Evolutionary conservation across 2,888 invertebrate genomes (phyloP), one percentile per base, ranked within the genome.

Genomic region (Harpagoxenus sublaevis): DNA sequence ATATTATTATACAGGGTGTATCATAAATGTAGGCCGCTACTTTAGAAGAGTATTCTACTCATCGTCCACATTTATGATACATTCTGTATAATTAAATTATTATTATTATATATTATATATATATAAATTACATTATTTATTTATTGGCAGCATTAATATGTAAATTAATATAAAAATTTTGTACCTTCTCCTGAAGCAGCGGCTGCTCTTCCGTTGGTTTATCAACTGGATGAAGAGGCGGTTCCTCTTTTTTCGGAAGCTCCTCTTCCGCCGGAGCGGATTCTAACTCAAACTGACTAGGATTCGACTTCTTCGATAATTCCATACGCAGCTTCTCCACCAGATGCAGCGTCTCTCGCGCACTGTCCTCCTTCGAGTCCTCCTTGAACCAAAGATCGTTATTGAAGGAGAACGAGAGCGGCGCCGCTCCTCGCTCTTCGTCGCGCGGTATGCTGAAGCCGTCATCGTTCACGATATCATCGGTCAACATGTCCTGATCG

Each of bases 261-360:
- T 93, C 92, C n/a, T 95, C 95, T 68, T 92, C 93, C 18, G 94
- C 88, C 63, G 93, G 93, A 71, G 93, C 90, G 74, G 95, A 95
- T 75, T 96, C 96, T 84, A 95, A 94, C 83, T 95, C 95, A 28
- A 95, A 92, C 89, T 96, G 96, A 82, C 96, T 96, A 57, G 96
- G 93, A 78, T 95, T 96, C 28, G 97, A 96, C 94, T 97, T 97
- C 93, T 97, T 97, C 51, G 96, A 96, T 91, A 97, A 95, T 92
- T 97, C 97, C 96, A 97, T 96, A 71, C 98, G 96, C 28, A 98
- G 95, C 92, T 98, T 98, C 93, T 98, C 98, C 5, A 98, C 97
- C 45, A 98, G 96, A 95, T 98, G 97, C 85, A 98, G 95, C 0
- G 98, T 98, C 94, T 98, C 98, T 87, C 97, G 96, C 0, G 97